Base-by-base conservation (phyloP, 1,140 invertebrate species). In the Caerostris extrusa region DNA sequence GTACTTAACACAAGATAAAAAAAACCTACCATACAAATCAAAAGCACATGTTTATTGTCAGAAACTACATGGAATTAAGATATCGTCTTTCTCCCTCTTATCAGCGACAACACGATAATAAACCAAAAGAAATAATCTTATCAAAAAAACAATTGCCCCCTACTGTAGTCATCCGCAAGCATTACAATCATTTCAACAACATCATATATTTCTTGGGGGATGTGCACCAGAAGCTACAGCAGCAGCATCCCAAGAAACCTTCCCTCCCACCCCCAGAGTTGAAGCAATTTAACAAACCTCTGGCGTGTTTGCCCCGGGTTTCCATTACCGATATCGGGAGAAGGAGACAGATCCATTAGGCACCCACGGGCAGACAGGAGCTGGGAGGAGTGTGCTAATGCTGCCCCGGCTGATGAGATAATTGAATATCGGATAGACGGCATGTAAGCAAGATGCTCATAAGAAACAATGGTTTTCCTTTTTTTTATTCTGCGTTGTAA, bases 231-330 rank as follows among this genome's bases (percentile, higher is more conserved):
- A 53, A 53, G 34, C 19, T 50, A 77, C 34, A 77, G 50, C 53
- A 77, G 50, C 60, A 10, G 71, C 7, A 19, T 56, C 82, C 56
- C 8, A 14, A 5, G 57, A 34, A 83, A n/a, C 17, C 56, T 55
- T 56, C 7, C 56, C 17, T 53, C n/a, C 57, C 61, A 34, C 50
- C 71, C 71, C 4, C 71, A 53, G 8, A 58, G 53, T 60, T 61
- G 77, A 90, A 90, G 64, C 88, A 90, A 90, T 90, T 90, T 90
- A 69, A 90, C 88, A 90, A 90, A 90, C 88, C 14, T 61, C 34
- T 57, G 17, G 50, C n/a, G 88, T 77, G 67, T 90, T 90, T 77
- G 67, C n/a, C 88, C 17, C 55, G 34, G 55, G 55, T 57, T 60
- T 90, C 88, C 88, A 90, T 90, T 90, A 90, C 88, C 14, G 53